A percentile compares a stretch with the other conserved stretches of the same genome.
These are phyloP conservation scores for Chalcis sispes DNA, from an alignment of 2,888 invertebrate species.

Conservation along the genomic window DNA sequence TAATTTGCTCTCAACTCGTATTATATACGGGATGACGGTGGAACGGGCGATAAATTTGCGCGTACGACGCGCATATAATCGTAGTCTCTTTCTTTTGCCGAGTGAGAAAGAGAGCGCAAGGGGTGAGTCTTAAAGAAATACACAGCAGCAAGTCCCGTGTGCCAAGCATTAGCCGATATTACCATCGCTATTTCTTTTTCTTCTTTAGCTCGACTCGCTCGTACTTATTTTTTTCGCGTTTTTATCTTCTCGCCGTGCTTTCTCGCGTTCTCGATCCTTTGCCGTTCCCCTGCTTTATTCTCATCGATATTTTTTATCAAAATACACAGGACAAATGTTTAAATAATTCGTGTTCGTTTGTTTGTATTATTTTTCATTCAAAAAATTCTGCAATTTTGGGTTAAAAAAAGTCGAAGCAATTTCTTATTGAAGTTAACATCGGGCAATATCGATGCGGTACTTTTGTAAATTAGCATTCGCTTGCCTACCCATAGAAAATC, in stretches of 20 bases:
- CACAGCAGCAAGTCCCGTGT: slow-evolving; percentile 58
- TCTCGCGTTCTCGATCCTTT: not conserved
- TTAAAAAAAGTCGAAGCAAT: no score
- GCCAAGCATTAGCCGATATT: slow-evolving; percentile 71
- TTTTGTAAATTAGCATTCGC: no score
- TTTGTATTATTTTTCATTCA: no score
- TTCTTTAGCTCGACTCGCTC: not conserved
- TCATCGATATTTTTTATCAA: no score
- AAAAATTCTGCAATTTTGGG: no score
- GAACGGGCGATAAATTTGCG: slow-evolving; percentile 38
- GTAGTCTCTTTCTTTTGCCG: not conserved
- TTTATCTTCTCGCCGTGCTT: not conserved
- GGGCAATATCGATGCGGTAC: no score
- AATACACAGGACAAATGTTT: no score
- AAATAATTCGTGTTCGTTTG: no score
- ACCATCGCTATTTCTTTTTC: slow-evolving; percentile 55
- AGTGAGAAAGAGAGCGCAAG: not conserved
- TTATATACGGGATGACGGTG: slow-evolving; percentile 12
- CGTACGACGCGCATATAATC: slow-evolving; percentile 41
- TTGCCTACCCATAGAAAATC: no score
- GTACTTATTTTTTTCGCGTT: not conserved
- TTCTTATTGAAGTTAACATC: no score
- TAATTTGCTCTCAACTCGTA: slow-evolving; percentile 35
- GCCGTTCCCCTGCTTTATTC: not conserved
- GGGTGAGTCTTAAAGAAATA: slow-evolving; percentile 55